Evolutionary conservation across 1,140 invertebrate species (phyloP).

Genomic region (Cydia pomonella): DNA sequence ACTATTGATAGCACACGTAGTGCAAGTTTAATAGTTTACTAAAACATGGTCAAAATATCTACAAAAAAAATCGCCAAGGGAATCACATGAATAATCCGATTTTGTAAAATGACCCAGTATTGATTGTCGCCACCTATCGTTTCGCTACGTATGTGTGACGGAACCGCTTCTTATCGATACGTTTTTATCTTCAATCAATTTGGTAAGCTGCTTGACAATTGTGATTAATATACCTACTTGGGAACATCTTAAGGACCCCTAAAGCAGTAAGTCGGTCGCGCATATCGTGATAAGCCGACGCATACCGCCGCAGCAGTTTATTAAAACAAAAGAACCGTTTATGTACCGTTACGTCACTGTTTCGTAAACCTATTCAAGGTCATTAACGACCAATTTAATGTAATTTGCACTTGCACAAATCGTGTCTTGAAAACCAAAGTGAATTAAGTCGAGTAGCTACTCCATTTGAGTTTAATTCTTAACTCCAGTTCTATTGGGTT

Average conservation of each 20-base stretch:
- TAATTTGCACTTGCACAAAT: slow-evolving; percentile 27
- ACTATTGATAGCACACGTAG: too few species aligned
- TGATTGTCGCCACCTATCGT: too few species aligned
- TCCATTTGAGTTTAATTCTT: not conserved
- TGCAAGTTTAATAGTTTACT: too few species aligned
- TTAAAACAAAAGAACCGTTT: slow-evolving; percentile 24
- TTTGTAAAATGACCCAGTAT: too few species aligned
- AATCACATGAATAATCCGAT: too few species aligned
- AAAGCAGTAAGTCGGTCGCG: slow-evolving; percentile 19
- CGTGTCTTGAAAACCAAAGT: not conserved
- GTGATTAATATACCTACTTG: too few species aligned
- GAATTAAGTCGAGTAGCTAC: not conserved
- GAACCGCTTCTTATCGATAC: too few species aligned
- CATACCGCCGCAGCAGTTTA: slow-evolving; percentile 16
- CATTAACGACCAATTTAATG: slow-evolving; percentile 9
- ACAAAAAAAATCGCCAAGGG: too few species aligned
- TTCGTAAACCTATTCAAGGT: slow-evolving; percentile 20
- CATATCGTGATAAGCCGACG: slow-evolving; percentile 18
- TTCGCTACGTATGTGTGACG: too few species aligned
- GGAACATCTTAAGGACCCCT: not conserved
- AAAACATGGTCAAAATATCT: too few species aligned
- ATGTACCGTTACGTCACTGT: slow-evolving; percentile 17
- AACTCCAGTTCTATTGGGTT: not conserved
- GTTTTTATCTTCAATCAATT: too few species aligned
- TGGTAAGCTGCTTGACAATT: too few species aligned